Evolutionary conservation across 2,797 vertebrate genomes (phyloP).

Genomic region (Mustela erminea): DNA sequence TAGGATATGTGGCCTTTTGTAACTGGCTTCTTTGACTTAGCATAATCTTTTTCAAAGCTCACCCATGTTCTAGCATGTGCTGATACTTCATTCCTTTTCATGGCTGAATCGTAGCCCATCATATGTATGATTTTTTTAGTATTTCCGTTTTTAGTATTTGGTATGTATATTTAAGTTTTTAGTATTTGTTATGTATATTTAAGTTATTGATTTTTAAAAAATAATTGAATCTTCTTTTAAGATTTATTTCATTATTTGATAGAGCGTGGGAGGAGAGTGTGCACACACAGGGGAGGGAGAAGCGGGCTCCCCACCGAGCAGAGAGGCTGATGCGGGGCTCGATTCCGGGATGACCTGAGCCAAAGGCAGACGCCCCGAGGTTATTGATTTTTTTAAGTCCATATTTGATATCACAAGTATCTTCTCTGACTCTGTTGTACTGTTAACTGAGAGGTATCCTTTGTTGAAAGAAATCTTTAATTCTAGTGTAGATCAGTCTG

Average conservation of each 20-base stretch:
- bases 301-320: background rate
- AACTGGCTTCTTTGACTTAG: background rate
- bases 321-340: background rate
- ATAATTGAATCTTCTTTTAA: background rate
- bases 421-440: background rate
- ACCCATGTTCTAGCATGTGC: background rate
- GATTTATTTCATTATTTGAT: background rate
- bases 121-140: background rate
- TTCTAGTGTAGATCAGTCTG: background rate
- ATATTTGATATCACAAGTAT: background rate
- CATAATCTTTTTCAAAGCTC: background rate
- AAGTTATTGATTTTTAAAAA: background rate
- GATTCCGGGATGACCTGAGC: background rate
- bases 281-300: background rate
- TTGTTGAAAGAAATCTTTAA: background rate
- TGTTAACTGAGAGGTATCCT: background rate
- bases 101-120: background rate
- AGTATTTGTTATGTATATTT: background rate
- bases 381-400: background rate
- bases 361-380: background rate
- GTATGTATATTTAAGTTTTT: background rate
- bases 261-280: background rate
- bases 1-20: background rate
- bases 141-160: background rate
- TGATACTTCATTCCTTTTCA: background rate